Evolutionary conservation across 1,140 invertebrate species (phyloP), one percentile per base, ranked within the genome.

Genomic region (Branchinecta lynchi): DNA sequence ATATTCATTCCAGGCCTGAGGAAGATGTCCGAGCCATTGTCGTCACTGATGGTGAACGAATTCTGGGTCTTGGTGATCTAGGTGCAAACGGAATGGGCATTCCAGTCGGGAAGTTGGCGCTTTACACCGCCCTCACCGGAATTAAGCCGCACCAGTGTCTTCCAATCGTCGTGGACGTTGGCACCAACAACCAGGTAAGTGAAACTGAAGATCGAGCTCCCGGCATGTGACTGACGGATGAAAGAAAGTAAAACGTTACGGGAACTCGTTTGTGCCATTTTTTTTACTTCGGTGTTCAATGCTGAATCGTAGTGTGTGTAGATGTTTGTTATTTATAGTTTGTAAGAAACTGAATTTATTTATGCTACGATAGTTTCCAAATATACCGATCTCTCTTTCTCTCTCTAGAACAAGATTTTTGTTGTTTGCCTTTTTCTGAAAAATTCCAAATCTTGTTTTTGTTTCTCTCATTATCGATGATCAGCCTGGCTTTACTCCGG

Each of bases 61-160:
- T 98, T 74, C 80, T 98, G 71, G 94, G 94, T 76, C 80, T 97
- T 43, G 94, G 94, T 20, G 94, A 98, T 78, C 82, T 96, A 21
- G 94, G 94, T 7, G 91, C 92, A 7, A 93, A 91, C 76, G 94
- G 94, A 5, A 95, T 95, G 89, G 94, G 93, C 67, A 97, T 97
- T 74, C 93, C 93, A 17, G 89, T 96, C 12, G 94, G 94, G 65
- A 97, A 97, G 80, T 80, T 97, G 68, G 85, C 92, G 5, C 79
- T 97, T 8, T 97, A 97, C 77, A 95, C 93, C 0, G 93, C 92
- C 0, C 78, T 97, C 66, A 93, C 91, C 45, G 92, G 93, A 8
- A 92, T 97, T 71, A 92, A 94, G 76, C 94, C 94, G 0, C 87
- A 94, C 75, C 87, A 92, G 76, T 94, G 91, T 76, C 81, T 97